Evolutionary conservation across 2,888 invertebrate genomes (phyloP).

Genomic region (Tachystola acroxantha): DNA sequence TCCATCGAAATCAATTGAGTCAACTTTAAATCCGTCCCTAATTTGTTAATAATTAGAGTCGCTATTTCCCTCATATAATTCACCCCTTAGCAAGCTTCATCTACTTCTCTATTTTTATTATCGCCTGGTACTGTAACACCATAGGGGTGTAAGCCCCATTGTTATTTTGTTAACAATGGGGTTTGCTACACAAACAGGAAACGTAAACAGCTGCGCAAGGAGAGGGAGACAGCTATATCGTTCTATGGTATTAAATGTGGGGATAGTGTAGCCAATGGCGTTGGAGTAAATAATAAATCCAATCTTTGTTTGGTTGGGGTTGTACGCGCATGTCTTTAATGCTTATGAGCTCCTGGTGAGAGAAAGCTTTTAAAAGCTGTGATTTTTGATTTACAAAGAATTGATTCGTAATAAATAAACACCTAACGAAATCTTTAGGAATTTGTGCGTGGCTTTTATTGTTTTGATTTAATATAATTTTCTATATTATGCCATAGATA

Average conservation of each 20-base stretch:
- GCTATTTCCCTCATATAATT: too few species aligned
- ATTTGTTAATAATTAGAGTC: too few species aligned
- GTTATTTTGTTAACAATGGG: slow-evolving; percentile 21
- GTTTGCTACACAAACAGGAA: slow-evolving; percentile 10
- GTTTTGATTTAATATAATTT: too few species aligned
- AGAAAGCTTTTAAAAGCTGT: slow-evolving; percentile 14
- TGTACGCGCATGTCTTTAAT: too few species aligned
- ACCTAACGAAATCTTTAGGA: too few species aligned
- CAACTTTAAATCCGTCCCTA: too few species aligned
- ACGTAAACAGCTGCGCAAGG: slow-evolving; percentile 6
- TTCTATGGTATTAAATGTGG: slow-evolving; percentile 11
- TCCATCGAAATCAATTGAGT: too few species aligned
- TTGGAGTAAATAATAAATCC: too few species aligned
- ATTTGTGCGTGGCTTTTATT: too few species aligned
- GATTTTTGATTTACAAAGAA: slow-evolving; percentile 4
- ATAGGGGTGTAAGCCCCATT: slow-evolving; percentile 52
- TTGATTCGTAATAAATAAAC: too few species aligned
- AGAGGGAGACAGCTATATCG: slow-evolving; percentile 16
- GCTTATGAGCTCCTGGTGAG: slow-evolving; percentile 24
- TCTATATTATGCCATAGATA: not conserved
- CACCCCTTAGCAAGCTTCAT: slow-evolving; percentile 19
- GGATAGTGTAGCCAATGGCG: not conserved
- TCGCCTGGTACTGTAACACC: slow-evolving; percentile 53
- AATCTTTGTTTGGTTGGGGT: too few species aligned
- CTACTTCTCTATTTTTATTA: slow-evolving; percentile 45